Base-by-base conservation (phyloP, 2,113 vertebrate species). In the Oceanodroma tethys region DNA sequence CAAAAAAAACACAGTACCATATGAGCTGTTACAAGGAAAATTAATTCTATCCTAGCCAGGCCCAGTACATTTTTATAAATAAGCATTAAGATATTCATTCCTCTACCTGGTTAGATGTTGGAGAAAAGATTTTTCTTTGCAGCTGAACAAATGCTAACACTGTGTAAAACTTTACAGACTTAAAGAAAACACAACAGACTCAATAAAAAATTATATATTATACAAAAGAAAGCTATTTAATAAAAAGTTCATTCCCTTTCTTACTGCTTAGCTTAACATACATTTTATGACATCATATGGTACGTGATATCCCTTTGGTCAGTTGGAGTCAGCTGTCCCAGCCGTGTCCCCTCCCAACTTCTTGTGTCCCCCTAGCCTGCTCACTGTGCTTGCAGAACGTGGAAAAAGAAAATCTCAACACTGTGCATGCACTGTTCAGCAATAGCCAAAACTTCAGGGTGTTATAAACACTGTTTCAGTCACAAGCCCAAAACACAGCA, bases 301-400 rank as follows among this genome's bases (percentile, higher is more conserved):
- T 38, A 45, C 9, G 11, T 26, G 74, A 3, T 20, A 58, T 21
- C 16, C 3, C 18, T 68, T 16, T 29, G 16, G 10, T 45, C 10
- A 53, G 3, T 1, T 22, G 13, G 3, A 18, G 1, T 81, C 29
- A 52, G 11, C 8, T 50, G 19, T 56, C 19, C 32, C 15, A 14
- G 6, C 2, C 40, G 5, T 30, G 6, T 27, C 4, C 19, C 3
- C 11, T 45, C 8, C 8, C 23, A 79, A 1, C 1, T 2, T 25
- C 17, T 36, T 34, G 7, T 23, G 4, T n/a, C 9, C 18, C n/a
- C 32, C 5, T 14, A 71, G 3, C 3, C 16, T 53, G 5, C 9
- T 42, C 1, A 0, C 4, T 76, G 12, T 17, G 12, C 11, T 6
- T 75, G 5, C 11, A 27, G 26, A 48, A 2, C 4, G 5, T 17